Base-by-base conservation (phyloP, 2,113 vertebrate species). In the Indicator maculatus region DNA sequence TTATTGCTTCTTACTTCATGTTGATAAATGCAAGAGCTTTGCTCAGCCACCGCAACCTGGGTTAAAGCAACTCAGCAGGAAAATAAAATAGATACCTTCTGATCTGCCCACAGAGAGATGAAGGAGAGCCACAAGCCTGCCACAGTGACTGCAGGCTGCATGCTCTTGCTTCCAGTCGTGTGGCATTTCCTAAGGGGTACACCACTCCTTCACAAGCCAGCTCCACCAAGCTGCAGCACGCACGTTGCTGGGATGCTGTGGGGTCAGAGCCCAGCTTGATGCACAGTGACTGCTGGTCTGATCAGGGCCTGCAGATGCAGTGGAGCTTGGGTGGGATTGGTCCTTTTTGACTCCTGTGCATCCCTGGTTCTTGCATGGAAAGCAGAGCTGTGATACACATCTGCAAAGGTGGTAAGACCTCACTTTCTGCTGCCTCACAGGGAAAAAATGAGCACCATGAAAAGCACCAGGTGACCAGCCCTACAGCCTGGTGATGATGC, bases 321-420 rank as follows among this genome's bases (percentile, higher is more conserved):
- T 18, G 21, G 39, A 59, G 21, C 33, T 69, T 23, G 44, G 19
- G 8, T 64, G 52, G 36, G 36, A 17, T 31, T 24, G 44, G 33
- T 50, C 30, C 28, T 47, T 33, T 76, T 65, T 61, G 84, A 11
- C 47, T 73, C 27, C 27, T n/a, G 27, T 26, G 12, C 36, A 1
- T 27, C 6, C 9, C 36, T 2, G 0, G 20, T 5, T 64, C 33
- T 24, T 33, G 52, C n/a, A 9, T 15, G 8, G 26, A 12, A 66
- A 30, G 64, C 45, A 4, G 55, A 55, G 47, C 88, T 59, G 69
- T 2, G 41, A 20, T 24, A 14, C 61, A 44, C 88, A 56, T n/a
- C 73, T 61, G 74, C 5, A 1, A 18, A 0, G 0, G 6, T 1
- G 24, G 3, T 5, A 23, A 21, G 38, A 23, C 36, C 4, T 26